Percentiles rank a stretch among this genome's conserved stretches.
Conservation (phyloP, 2,797 vertebrate genomes). For the Characodon lateralis region DNA sequence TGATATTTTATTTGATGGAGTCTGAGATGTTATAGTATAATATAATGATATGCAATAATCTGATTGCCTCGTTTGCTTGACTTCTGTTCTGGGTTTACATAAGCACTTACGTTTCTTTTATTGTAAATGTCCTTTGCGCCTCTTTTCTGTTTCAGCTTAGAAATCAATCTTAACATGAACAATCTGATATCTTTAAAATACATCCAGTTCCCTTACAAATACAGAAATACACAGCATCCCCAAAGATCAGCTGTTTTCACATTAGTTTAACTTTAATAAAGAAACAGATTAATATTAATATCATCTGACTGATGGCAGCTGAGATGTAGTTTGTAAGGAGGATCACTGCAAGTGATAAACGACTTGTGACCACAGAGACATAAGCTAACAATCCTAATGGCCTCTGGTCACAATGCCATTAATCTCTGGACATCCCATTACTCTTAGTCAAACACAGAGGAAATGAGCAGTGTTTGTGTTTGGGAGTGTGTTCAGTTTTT, state of each 20-base stretch:
- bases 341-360: slow-evolving; percentile 55
- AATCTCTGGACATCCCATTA: slow-evolving; percentile 66
- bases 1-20: neutral
- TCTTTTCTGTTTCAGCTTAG: slow-evolving; percentile 31
- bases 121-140: slow-evolving; percentile 8
- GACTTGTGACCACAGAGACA: slow-evolving; percentile 53
- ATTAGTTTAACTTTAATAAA: slow-evolving; percentile 35
- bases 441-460: slow-evolving; percentile 61
- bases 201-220: slow-evolving; percentile 11
- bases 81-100: slow-evolving; percentile 45
- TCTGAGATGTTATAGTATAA: slow-evolving; percentile 8
- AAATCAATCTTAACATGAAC: slow-evolving; percentile 58
- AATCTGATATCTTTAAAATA: slow-evolving; percentile 44
- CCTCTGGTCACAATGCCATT: slow-evolving; percentile 69
- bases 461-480: slow-evolving; percentile 64
- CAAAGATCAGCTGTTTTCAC: slow-evolving; percentile 23
- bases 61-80: slow-evolving; percentile 30
- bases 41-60: slow-evolving; percentile 3
- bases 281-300: slow-evolving; percentile 51
- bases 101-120: slow-evolving; percentile 42
- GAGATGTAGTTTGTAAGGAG: slow-evolving; percentile 40
- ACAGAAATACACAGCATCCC: slow-evolving; percentile 7
- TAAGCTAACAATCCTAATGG: slow-evolving; percentile 70
- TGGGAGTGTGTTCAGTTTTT: slow-evolving; percentile 13
- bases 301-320: slow-evolving; percentile 60